Conservation (phyloP, 2,797 vertebrate species). For the Diglossa cyanea region DNA sequence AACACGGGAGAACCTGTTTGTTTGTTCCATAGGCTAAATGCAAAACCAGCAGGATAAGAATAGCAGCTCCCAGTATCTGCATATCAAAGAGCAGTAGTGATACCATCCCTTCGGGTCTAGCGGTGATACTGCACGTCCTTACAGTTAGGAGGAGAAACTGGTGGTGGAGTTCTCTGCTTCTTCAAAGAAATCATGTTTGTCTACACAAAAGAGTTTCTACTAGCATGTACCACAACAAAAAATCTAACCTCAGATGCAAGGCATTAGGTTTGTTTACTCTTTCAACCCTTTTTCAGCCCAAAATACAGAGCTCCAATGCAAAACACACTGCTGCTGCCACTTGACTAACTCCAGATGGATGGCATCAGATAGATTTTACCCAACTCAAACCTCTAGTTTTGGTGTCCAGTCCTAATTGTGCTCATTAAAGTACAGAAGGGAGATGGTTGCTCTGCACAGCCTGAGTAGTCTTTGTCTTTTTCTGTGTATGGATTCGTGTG, state of each 20-base stretch:
- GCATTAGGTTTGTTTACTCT: not conserved
- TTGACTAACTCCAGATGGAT: not conserved
- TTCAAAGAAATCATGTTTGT: not conserved
- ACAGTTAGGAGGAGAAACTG: not conserved
- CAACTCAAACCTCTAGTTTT: not conserved
- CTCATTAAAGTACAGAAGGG: not conserved
- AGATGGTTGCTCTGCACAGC: not conserved
- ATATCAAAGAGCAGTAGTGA: not conserved
- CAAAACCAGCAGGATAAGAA: not conserved
- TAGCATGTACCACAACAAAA: not conserved
- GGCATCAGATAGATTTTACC: not conserved
- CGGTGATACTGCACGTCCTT: not conserved
- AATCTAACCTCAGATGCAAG: not conserved
- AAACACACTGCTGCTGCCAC: not conserved
- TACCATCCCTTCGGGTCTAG: not conserved
- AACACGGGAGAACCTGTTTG: not conserved
- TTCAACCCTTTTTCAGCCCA: not conserved
- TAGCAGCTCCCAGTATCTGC: not conserved
- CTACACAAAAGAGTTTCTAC: not conserved
- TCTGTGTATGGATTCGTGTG: not conserved
- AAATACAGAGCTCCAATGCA: not conserved
- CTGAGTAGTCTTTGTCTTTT: not conserved
- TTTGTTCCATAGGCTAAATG: not conserved
- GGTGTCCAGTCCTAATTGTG: not conserved
- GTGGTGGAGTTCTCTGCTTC: not conserved